A percentile compares a stretch with the other conserved stretches of the same genome.
Conservation (phyloP, 92 coral and sea anemone species). For the Porites evermanni region DNA sequence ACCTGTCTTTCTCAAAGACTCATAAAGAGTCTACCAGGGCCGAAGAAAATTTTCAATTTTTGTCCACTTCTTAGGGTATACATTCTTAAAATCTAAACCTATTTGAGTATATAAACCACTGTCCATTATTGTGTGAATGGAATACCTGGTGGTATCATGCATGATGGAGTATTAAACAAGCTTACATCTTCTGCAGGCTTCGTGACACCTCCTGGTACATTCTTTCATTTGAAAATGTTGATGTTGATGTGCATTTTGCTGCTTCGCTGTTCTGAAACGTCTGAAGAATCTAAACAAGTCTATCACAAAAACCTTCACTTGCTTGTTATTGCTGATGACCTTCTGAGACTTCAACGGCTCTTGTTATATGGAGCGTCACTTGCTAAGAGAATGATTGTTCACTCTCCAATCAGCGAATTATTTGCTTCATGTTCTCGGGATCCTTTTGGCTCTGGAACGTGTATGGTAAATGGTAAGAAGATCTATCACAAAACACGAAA, state of each 20-base stretch:
- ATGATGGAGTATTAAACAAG: background rate
- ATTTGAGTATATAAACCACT: too few species aligned
- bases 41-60: too few species aligned
- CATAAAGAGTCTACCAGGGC: too few species aligned
- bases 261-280: slow-evolving; percentile 27
- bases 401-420: slow-evolving; percentile 84
- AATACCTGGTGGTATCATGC: too few species aligned
- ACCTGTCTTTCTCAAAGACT: too few species aligned
- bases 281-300: slow-evolving; percentile 19
- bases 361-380: slow-evolving; percentile 72
- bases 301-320: slow-evolving; percentile 57
- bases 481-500: background rate
- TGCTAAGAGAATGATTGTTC: slow-evolving; percentile 67
- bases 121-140: too few species aligned
- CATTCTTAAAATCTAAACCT: too few species aligned
- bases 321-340: slow-evolving; percentile 75
- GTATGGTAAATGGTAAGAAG: slow-evolving; percentile 80
- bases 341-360: slow-evolving; percentile 80
- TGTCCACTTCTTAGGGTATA: too few species aligned
- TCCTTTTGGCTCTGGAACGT: slow-evolving; percentile 81
- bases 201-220: slow-evolving; percentile 82
- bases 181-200: slow-evolving; percentile 36
- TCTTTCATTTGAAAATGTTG: slow-evolving; percentile 78
- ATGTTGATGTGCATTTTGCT: slow-evolving; percentile 83
- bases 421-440: slow-evolving; percentile 80